Evolutionary conservation across 1,140 invertebrate genomes (phyloP).

Genomic region (Pristionchus pacificus): DNA sequence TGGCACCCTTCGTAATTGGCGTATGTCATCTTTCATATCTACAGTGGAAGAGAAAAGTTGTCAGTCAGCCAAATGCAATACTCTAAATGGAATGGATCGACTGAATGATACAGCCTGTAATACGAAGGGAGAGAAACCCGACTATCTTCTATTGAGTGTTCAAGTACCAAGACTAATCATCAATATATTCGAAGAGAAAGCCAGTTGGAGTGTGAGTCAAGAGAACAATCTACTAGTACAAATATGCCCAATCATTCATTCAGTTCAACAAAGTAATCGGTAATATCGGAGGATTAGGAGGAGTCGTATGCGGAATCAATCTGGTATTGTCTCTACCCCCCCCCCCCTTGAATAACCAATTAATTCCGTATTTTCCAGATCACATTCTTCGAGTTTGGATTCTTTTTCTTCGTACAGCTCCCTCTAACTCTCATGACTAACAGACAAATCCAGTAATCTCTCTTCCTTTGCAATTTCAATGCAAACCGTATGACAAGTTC

Average conservation of each 20-base stretch:
- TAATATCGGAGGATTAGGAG: background rate
- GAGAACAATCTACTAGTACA: background rate
- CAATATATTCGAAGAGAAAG: background rate
- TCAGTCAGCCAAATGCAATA: too few species aligned
- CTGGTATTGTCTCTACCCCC: too few species aligned
- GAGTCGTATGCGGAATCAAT: background rate
- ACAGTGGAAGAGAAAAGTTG: background rate
- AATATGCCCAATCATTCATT: background rate
- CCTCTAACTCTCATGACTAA: too few species aligned
- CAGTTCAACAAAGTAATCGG: background rate
- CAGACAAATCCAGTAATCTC: too few species aligned
- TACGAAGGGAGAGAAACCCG: background rate
- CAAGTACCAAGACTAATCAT: conserved; percentile 6
- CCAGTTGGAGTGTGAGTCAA: background rate
- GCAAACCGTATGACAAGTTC: too few species aligned
- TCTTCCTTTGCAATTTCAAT: too few species aligned
- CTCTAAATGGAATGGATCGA: background rate
- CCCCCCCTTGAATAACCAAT: too few species aligned
- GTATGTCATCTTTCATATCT: background rate
- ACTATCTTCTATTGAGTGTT: conserved; percentile 1
- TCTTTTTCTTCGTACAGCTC: too few species aligned
- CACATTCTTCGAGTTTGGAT: too few species aligned
- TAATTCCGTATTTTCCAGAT: too few species aligned
- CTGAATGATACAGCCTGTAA: background rate
- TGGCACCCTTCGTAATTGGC: background rate